phyloP scores from a whole-genome alignment of 2,113 vertebrate species.

The Coptodon rendalli region DNA sequence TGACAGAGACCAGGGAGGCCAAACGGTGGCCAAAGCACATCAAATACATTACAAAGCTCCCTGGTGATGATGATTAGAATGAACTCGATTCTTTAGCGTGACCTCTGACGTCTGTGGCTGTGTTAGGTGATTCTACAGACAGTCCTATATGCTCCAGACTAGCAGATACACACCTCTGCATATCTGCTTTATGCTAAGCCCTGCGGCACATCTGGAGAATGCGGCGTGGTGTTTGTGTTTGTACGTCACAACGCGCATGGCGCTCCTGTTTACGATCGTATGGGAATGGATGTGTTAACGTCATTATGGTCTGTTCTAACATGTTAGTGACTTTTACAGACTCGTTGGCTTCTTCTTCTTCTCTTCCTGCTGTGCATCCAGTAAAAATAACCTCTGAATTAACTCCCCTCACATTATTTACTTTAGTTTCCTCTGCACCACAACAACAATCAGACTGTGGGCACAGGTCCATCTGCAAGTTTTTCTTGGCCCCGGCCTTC shows the following conservation, averaged over 20 bases:
- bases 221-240: not conserved
- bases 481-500: not conserved
- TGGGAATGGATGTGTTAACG: not conserved
- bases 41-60: not conserved
- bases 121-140: not conserved
- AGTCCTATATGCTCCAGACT: not conserved
- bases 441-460: not conserved
- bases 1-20: not conserved
- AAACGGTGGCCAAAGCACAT: not conserved
- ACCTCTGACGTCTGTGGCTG: not conserved
- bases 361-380: not conserved
- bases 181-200: not conserved
- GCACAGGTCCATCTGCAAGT: not conserved
- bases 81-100: not conserved
- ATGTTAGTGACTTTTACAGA: not conserved
- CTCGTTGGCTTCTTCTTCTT: not conserved
- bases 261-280: not conserved
- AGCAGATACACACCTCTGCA: not conserved
- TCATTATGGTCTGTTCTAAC: not conserved
- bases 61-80: not conserved
- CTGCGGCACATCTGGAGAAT: not conserved
- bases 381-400: not conserved
- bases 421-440: not conserved
- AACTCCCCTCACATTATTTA: not conserved
- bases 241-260: fast-evolving